A percentile compares a stretch with the other conserved stretches of the same genome.
These are phyloP conservation scores for Globia sparganii DNA, from an alignment of 2,888 invertebrate species.

Conservation along the genomic window DNA sequence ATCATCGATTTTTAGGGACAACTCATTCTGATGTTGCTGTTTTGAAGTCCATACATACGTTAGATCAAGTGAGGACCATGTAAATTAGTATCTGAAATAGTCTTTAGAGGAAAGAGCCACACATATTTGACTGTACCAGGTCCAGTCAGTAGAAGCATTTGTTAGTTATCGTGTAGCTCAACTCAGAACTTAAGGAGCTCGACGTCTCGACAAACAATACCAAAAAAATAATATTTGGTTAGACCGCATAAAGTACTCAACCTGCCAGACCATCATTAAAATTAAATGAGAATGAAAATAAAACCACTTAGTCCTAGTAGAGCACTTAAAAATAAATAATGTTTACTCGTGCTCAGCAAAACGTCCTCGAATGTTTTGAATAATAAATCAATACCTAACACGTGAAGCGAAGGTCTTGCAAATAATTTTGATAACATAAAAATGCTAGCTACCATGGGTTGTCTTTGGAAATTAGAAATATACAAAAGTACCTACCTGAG, in stretches of 20 bases:
- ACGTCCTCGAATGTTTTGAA: not conserved
- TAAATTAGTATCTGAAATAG: no score
- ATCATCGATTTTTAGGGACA: no score
- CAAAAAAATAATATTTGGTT: not conserved
- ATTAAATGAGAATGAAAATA: not conserved
- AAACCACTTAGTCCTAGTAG: not conserved
- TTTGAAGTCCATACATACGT: no score
- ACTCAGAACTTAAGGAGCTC: not conserved
- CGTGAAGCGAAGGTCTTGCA: slow-evolving; percentile 13
- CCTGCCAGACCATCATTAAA: not conserved
- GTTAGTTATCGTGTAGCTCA: no score
- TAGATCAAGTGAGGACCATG: no score
- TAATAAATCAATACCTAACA: slow-evolving; percentile 26
- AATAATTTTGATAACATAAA: slow-evolving; percentile 19
- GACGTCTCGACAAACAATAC: not conserved
- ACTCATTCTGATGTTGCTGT: no score
- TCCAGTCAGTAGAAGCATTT: no score
- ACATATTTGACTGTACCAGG: no score
- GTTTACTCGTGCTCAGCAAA: not conserved
- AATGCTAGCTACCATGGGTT: slow-evolving; percentile 10
- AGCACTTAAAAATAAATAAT: slow-evolving; percentile 17
- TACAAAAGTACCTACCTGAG: not conserved
- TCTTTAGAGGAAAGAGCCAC: no score
- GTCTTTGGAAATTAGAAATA: slow-evolving; percentile 7
- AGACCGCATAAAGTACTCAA: not conserved